phyloP scores from a whole-genome alignment of 2,888 invertebrate genomes.

The Chrysodeixis includens region DNA sequence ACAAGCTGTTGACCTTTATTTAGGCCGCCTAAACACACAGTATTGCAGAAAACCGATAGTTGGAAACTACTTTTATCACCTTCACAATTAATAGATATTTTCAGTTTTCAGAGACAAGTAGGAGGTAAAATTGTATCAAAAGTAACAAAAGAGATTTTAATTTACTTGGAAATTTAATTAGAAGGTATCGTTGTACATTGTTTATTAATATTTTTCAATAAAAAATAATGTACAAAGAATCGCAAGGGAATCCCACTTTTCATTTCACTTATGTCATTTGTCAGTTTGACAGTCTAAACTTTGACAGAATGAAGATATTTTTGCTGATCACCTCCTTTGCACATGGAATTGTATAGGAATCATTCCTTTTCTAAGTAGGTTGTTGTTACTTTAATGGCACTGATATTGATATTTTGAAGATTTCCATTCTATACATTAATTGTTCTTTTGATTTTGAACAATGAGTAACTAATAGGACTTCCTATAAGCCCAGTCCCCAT shows the following conservation, averaged over 20 bases:
- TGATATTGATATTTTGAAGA: no score
- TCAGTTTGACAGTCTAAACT: not conserved
- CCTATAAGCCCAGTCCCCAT: no score
- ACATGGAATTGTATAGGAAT: not conserved
- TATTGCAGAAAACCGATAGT: slow-evolving; percentile 62
- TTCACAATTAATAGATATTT: slow-evolving; percentile 26
- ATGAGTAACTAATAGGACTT: no score
- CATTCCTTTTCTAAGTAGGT: not conserved
- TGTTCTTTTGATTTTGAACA: no score
- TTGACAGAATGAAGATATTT: not conserved
- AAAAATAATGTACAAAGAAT: slow-evolving; percentile 17
- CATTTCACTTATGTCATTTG: slow-evolving; percentile 22
- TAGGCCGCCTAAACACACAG: slow-evolving; percentile 69
- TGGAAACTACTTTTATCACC: slow-evolving; percentile 38
- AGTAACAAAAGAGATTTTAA: not conserved
- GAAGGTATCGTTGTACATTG: slow-evolving; percentile 19
- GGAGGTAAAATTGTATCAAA: not conserved
- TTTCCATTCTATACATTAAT: no score
- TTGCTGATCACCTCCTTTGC: not conserved
- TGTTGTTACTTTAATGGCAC: not conserved
- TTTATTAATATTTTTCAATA: slow-evolving; percentile 36
- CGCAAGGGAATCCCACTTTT: slow-evolving; percentile 48
- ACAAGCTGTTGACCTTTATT: slow-evolving; percentile 75
- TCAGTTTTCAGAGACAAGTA: slow-evolving; percentile 26
- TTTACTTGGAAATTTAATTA: slow-evolving; percentile 16